A percentile compares a stretch with the other conserved stretches of the same genome.
Conservation (phyloP, 30 jellyfish, hydroid and myxozoan species). For the Euphysa ruthae region DNA sequence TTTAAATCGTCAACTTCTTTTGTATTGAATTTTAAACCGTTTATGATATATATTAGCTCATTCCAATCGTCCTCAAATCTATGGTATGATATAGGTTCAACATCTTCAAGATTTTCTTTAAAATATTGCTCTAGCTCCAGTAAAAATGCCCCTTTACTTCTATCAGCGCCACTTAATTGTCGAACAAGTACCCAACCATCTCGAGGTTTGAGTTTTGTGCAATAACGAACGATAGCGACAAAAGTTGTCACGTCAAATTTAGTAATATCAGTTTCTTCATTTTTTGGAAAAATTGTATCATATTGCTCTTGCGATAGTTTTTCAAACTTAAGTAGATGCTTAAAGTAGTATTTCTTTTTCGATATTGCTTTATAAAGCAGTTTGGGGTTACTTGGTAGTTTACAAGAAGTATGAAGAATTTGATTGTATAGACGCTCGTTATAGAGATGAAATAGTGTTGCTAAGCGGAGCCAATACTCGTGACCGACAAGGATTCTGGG, state of each 20-base stretch:
- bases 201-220: conserved; percentile 16
- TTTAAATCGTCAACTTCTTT: conserved; percentile 4
- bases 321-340: neutral
- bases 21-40: neutral
- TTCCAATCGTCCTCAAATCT: conserved; percentile 26
- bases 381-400: conserved; percentile 22
- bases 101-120: conserved; percentile 9
- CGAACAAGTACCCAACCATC: conserved; percentile 26
- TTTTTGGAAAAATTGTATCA: conserved; percentile 11
- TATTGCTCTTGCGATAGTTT: conserved; percentile 14
- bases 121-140: conserved; percentile 13
- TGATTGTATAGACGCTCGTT: conserved; percentile 1
- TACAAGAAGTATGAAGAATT: neutral
- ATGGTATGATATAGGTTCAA: conserved; percentile 5
- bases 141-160: conserved; percentile 35
- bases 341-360: neutral
- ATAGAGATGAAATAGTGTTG: neutral
- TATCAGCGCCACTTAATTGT: conserved; percentile 7
- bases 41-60: conserved; percentile 7
- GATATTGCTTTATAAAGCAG: neutral
- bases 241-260: conserved; percentile 18
- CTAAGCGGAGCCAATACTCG: conserved; percentile 24
- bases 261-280: neutral
- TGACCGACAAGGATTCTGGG: conserved; percentile 12
- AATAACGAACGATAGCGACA: conserved; percentile 12